Conservation (phyloP, 1,140 invertebrate species). For the Alviniconcha marisindica region DNA sequence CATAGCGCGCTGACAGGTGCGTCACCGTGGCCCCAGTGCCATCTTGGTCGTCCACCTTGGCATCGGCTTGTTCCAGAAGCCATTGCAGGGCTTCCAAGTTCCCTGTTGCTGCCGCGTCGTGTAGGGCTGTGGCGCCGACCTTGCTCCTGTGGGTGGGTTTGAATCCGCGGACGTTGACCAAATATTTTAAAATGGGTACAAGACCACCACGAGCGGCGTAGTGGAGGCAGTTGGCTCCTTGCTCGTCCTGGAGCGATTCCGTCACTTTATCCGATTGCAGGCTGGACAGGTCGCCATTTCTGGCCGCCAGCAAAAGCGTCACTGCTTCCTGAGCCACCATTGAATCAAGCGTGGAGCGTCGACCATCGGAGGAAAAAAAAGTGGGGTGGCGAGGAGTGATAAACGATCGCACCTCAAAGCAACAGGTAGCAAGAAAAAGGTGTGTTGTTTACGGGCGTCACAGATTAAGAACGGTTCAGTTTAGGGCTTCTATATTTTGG, state of each 20-base stretch:
- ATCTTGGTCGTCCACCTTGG: conserved; percentile 73
- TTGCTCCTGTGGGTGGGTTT: conserved; percentile 60
- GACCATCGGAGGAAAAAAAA: neutral
- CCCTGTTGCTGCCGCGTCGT: conserved; percentile 77
- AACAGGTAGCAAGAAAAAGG: conserved; percentile 22
- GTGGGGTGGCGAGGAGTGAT: neutral
- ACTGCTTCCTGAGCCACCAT: conserved; percentile 37
- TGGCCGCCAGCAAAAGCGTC: conserved; percentile 33
- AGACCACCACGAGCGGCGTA: conserved; percentile 75
- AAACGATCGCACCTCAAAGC: neutral
- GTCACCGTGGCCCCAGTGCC: conserved; percentile 74
- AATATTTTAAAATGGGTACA: conserved; percentile 68
- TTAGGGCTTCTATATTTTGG: neutral
- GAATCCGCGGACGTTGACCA: conserved; percentile 67
- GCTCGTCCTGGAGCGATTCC: conserved; percentile 61
- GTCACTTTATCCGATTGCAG: conserved; percentile 40
- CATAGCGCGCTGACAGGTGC: conserved; percentile 78
- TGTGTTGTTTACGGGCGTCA: conserved; percentile 20
- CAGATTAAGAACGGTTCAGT: neutral
- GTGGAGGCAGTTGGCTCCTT: conserved; percentile 75
- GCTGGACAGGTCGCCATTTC: conserved; percentile 31
- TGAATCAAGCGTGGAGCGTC: neutral
- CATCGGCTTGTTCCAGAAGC: conserved; percentile 71
- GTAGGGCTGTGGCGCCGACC: conserved; percentile 75
- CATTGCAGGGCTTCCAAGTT: conserved; percentile 74